Evolutionary conservation across 2,888 invertebrate genomes (phyloP).

Genomic region (Helobdella robusta): DNA sequence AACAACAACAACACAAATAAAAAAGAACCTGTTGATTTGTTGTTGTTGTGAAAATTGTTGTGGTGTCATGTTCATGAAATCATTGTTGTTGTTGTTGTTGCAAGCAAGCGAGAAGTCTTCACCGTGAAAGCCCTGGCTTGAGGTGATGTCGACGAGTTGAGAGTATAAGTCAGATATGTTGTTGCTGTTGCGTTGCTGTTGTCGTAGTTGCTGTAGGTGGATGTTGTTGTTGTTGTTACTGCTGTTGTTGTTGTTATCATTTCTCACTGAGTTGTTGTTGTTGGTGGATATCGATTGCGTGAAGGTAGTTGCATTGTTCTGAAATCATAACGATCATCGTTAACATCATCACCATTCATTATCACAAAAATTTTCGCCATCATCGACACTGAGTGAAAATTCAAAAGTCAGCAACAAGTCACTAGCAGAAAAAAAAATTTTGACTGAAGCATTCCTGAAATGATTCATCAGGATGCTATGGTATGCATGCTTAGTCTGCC

Average conservation of each 20-base stretch:
- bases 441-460: no score
- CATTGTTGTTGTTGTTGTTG: not conserved
- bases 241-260: slow-evolving; percentile 12
- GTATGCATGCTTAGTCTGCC: no score
- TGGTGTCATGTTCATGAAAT: slow-evolving; percentile 14
- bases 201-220: slow-evolving; percentile 10
- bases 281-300: not conserved
- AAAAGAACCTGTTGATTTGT: slow-evolving; percentile 23
- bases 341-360: no score
- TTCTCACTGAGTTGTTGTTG: slow-evolving; percentile 15
- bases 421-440: no score
- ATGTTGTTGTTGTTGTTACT: slow-evolving; percentile 16
- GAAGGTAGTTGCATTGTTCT: no score
- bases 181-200: not conserved
- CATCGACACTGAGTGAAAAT: no score
- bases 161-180: slow-evolving; percentile 8
- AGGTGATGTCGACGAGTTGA: slow-evolving; percentile 1
- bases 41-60: slow-evolving; percentile 24
- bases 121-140: not conserved
- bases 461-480: no score
- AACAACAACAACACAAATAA: not conserved
- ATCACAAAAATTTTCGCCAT: no score
- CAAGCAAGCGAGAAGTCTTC: slow-evolving; percentile 7
- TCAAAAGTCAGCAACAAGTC: no score
- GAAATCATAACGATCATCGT: no score